phyloP scores from a whole-genome alignment of 2,888 invertebrate genomes.

The Andricus quercusramuli region DNA sequence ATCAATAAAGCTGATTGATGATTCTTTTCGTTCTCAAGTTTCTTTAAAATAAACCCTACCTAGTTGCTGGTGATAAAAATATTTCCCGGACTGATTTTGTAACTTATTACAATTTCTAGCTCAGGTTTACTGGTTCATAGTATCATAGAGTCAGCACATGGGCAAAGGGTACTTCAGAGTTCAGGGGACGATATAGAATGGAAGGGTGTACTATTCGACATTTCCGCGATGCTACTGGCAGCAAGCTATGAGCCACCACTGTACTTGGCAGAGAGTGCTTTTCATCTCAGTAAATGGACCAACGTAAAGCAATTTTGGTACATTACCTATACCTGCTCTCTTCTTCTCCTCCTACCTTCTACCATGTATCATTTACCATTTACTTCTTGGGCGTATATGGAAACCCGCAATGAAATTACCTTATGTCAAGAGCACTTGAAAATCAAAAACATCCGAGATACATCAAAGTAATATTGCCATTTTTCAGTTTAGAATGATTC shows the following conservation, averaged over 20 bases:
- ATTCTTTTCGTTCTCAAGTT: neutral
- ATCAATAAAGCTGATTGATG: no score
- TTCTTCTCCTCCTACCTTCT: slow-evolving; percentile 52
- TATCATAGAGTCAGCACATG: slow-evolving; percentile 51
- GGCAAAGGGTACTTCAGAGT: slow-evolving; percentile 52
- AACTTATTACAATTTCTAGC: neutral
- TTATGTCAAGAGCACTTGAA: neutral
- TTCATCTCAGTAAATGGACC: slow-evolving; percentile 77
- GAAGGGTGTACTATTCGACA: slow-evolving; percentile 51
- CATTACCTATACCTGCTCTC: slow-evolving; percentile 73
- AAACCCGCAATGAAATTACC: slow-evolving; percentile 18
- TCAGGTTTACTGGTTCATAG: neutral
- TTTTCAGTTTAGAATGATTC: neutral
- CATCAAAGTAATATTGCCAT: neutral
- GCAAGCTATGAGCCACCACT: slow-evolving; percentile 67
- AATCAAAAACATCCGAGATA: neutral
- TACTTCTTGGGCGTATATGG: slow-evolving; percentile 42
- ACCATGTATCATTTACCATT: slow-evolving; percentile 50
- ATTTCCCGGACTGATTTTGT: neutral
- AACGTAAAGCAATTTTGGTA: slow-evolving; percentile 76
- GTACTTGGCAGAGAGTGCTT: slow-evolving; percentile 77
- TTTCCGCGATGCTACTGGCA: slow-evolving; percentile 65
- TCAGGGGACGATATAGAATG: slow-evolving; percentile 51
- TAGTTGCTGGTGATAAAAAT: neutral
- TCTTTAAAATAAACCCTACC: neutral